phyloP scores from a whole-genome alignment of 30 jellyfish, hydroid and myxozoan species.

The Aurelia coerulea region DNA sequence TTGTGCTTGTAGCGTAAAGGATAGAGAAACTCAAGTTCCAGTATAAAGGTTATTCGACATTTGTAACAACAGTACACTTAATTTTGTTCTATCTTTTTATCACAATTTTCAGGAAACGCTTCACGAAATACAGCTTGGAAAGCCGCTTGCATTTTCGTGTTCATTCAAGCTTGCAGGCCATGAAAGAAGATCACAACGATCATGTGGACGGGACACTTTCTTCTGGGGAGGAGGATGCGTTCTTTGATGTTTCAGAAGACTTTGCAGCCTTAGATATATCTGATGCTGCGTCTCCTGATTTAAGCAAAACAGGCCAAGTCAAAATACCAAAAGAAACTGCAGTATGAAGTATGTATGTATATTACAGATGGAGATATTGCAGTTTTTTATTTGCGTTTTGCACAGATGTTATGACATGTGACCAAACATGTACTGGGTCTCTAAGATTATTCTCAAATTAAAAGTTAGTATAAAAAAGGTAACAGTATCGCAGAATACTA shows the following conservation, averaged over 20 bases:
- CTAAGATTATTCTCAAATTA: too few relatives aligned
- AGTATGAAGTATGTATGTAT: neutral
- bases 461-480: too few relatives aligned
- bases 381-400: too few relatives aligned
- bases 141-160: conserved; percentile 92
- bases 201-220: neutral
- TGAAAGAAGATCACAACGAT: conserved; percentile 42
- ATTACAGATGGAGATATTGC: too few relatives aligned
- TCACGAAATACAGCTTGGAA: conserved; percentile 78
- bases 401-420: too few relatives aligned
- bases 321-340: conserved; percentile 41
- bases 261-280: neutral
- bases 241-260: conserved; percentile 64
- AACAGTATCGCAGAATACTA: too few relatives aligned
- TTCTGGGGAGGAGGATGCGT: conserved; percentile 63
- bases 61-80: too few relatives aligned
- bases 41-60: too few relatives aligned
- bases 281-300: conserved; percentile 1
- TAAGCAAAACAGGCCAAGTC: neutral
- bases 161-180: conserved; percentile 81
- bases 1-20: too few relatives aligned
- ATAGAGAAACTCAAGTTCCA: too few relatives aligned
- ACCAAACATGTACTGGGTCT: too few relatives aligned
- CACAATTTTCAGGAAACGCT: conserved; percentile 61
- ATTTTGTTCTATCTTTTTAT: neutral